Conservation (phyloP, 2,888 invertebrate species). For the Hirtodrosophila alboralis region DNA sequence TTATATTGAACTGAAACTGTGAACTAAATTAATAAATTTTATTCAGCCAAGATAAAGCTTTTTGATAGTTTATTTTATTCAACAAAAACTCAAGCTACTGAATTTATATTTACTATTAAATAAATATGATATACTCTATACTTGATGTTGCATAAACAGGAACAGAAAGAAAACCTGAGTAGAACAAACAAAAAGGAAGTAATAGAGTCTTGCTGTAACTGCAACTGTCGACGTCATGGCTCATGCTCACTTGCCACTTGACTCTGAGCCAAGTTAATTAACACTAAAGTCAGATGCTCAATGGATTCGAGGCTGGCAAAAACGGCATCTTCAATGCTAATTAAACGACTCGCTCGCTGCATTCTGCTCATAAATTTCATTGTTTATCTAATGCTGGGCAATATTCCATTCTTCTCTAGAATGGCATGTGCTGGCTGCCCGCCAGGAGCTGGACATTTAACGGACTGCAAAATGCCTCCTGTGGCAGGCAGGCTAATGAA, state of each 20-base stretch:
- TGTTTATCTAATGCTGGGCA: slow-evolving; percentile 59
- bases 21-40: too few species aligned
- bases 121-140: too few species aligned
- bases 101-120: too few species aligned
- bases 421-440: slow-evolving; percentile 38
- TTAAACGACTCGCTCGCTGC: slow-evolving; percentile 61
- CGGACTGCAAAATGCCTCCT: slow-evolving; percentile 40
- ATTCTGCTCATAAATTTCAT: slow-evolving; percentile 64
- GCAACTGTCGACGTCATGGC: slow-evolving; percentile 27
- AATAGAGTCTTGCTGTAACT: slow-evolving; percentile 9
- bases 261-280: slow-evolving; percentile 74
- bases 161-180: too few species aligned
- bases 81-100: too few species aligned
- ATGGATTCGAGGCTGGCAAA: not conserved
- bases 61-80: too few species aligned
- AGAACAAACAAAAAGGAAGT: too few species aligned
- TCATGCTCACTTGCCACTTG: slow-evolving; percentile 57
- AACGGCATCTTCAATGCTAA: slow-evolving; percentile 64
- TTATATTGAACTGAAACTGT: too few species aligned
- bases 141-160: too few species aligned
- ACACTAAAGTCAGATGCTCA: slow-evolving; percentile 55
- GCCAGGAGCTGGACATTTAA: slow-evolving; percentile 55
- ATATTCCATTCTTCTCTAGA: slow-evolving; percentile 5
- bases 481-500: slow-evolving; percentile 25
- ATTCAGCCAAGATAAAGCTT: too few species aligned